These are phyloP conservation scores for Erythrocercus mccallii DNA, from an alignment of 2,113 vertebrate species.

Conservation along the genomic window DNA sequence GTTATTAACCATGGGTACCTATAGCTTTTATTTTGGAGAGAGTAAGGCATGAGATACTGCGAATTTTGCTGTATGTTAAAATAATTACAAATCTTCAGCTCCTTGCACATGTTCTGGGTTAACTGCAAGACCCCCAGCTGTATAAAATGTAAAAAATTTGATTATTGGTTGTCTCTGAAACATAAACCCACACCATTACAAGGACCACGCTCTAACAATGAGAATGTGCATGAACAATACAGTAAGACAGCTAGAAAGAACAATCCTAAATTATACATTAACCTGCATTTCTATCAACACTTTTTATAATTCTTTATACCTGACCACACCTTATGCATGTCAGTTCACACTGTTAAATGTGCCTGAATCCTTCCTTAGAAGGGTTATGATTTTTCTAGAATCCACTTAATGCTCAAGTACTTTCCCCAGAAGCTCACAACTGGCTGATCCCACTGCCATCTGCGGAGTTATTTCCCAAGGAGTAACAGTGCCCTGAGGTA, in stretches of 20 bases:
- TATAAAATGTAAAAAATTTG: not conserved
- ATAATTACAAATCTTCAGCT: not conserved
- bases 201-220: not conserved
- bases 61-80: not conserved
- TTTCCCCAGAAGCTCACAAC: not conserved
- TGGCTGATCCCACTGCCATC: not conserved
- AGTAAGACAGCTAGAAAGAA: not conserved
- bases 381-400: not conserved
- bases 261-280: not conserved
- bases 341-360: not conserved
- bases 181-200: accelerated
- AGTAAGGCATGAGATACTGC: not conserved
- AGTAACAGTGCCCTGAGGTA: not conserved
- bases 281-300: not conserved
- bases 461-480: not conserved
- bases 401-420: not conserved
- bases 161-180: not conserved
- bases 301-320: not conserved
- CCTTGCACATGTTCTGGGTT: not conserved
- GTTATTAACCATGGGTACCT: not conserved
- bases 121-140: not conserved
- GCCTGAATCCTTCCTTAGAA: not conserved
- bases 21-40: not conserved
- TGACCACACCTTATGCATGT: not conserved
- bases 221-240: not conserved